Base-by-base conservation (phyloP, 2,797 vertebrate genomes). In the Parambassis ranga region DNA sequence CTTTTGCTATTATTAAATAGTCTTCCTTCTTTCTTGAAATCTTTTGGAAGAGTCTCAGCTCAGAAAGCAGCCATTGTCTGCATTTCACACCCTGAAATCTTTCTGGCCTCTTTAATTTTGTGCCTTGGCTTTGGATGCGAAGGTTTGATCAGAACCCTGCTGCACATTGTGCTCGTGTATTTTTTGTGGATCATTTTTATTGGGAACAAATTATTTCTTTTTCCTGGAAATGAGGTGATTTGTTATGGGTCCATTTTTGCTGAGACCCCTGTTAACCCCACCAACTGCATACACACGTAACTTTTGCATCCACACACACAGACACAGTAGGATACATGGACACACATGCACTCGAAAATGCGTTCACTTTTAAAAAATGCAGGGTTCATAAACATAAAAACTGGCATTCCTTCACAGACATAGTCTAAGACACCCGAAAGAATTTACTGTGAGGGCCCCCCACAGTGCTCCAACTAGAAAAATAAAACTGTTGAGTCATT, bases 161-260 rank as follows among this genome's bases (percentile, higher is more conserved):
- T 11, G 60, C 69, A 56, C 66, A 30, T 18, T 68, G 39, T 71
- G 67, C 66, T 81, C 62, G 20, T 70, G 77, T 62, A 79, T 79
- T 85, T n/a, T 83, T 77, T 81, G 75, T 82, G 66, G 79, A 86
- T 82, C 68, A 72, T 69, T 91, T 90, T 89, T 88, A 90, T 90
- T 85, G 85, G 86, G 85, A 87, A 89, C 83, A 90, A 85, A 83
- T 77, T 30, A 79, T 84, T 82, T 76, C 26, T 81, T 84, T 86
- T 87, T 89, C 80, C 81, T 87, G 81, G 80, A 87, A 87, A 74
- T 57, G 71, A 73, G 51, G 55, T 43, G 77, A 81, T 82, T 86
- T 68, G 63, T 79, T 81, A 69, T 53, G 61, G 69, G 73, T 85
- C 35, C 74, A 50, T 68, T 72, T 78, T 71, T 80, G 52, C 69